Evolutionary conservation across 2,888 invertebrate species (phyloP).

Genomic region (Luperina nickerlii): DNA sequence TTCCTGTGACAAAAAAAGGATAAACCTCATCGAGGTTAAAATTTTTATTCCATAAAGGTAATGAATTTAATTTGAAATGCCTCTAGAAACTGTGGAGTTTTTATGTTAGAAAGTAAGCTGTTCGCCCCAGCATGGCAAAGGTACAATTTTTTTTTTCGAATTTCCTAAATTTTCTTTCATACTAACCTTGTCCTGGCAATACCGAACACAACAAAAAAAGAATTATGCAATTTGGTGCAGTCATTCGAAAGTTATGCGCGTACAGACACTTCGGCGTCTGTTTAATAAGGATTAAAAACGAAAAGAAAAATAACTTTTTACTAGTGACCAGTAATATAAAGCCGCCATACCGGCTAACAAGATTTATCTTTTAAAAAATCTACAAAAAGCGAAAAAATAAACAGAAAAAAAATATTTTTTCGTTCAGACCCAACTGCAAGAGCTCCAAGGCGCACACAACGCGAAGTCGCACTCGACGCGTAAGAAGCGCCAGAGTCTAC

Average conservation of each 20-base stretch:
- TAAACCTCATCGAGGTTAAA: not conserved
- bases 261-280: too few relatives aligned
- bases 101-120: not conserved
- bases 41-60: not conserved
- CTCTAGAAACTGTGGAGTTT: not conserved
- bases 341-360: not conserved
- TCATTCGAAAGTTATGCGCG: too few relatives aligned
- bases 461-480: constrained; percentile 71
- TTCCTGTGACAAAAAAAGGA: not conserved
- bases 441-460: constrained; percentile 69
- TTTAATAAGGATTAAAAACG: not conserved
- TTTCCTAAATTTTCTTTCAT: too few relatives aligned
- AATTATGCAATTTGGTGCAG: too few relatives aligned
- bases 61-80: not conserved
- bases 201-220: too few relatives aligned
- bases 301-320: too few relatives aligned
- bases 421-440: constrained; percentile 76
- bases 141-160: too few relatives aligned
- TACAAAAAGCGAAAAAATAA: not conserved
- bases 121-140: too few relatives aligned
- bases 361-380: not conserved
- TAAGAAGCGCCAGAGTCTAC: constrained; percentile 80
- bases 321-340: not conserved
- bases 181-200: too few relatives aligned
- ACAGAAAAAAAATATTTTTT: not conserved